Base-by-base conservation (phyloP, 2,113 vertebrate species). In the Cottus gobio region DNA sequence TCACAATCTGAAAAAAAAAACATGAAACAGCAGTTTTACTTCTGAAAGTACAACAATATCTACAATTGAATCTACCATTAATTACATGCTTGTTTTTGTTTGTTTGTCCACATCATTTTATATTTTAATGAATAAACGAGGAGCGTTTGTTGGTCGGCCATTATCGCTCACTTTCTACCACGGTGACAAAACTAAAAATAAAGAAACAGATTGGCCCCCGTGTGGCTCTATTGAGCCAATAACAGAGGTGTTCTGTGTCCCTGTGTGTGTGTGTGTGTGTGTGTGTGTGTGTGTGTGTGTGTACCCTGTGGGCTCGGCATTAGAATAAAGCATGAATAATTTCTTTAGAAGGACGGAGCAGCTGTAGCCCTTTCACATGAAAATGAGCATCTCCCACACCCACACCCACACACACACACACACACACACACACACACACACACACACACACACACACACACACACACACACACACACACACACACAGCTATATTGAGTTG, bases 281-380 rank as follows among this genome's bases (percentile, higher is more conserved):
- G 77, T 56, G 56, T 58, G 57, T 70, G 72, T 70, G 66, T 81
- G 79, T 70, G 52, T 67, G 56, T 58, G 57, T 70, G 65, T 70
- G 66, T 81, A 24, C 28, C 71, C 87, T 84, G 71, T 64, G 50
- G 71, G 62, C 71, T 64, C 9, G 6, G 50, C 87, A 85, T 89
- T 86, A 91, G 85, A 90, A 76, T 78, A 80, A 78, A 87, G 86
- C 88, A 82, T 94, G 91, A 90, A 93, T 93, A 89, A 92, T 93
- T 90, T 92, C 86, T 83, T 90, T 79, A 67, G 80, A 89, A 62
- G 71, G 77, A 89, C 60, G 6, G 82, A 91, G 90, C 93, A 94
- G 92, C 90, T 93, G 92, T 80, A 84, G 79, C 72, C 88, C 79
- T 92, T 94, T 94, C 87, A 93, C 83, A 93, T 94, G 89, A 89